Percentiles rank a stretch among this genome's conserved stretches.
phyloP scores from a whole-genome alignment of 2,113 vertebrate species.

The Regulus satrapa region DNA sequence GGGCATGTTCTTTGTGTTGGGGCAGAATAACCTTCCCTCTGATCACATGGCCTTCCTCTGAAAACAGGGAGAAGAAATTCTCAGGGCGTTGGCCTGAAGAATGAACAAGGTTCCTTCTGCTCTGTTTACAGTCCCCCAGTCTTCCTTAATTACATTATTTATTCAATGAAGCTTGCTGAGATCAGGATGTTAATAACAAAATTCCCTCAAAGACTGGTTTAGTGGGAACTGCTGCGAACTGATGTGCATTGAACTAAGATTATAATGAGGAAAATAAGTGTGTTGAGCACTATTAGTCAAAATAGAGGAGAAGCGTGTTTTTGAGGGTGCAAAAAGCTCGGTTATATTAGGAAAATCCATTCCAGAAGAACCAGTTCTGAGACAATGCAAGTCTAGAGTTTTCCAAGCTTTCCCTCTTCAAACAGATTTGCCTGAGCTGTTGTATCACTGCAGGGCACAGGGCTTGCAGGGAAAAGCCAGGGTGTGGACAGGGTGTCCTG shows the following conservation, averaged over 20 bases:
- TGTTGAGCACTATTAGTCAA: neutral
- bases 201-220: neutral
- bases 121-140: neutral
- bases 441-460: neutral
- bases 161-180: neutral
- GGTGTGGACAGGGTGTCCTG: neutral
- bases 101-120: neutral
- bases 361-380: neutral
- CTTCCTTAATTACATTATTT: neutral
- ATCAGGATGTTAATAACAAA: neutral
- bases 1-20: fast-evolving
- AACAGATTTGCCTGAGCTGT: neutral
- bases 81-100: neutral
- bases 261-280: neutral
- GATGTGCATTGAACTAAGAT: neutral
- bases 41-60: neutral
- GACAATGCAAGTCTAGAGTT: fast-evolving
- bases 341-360: neutral
- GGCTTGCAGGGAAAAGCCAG: neutral
- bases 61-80: fast-evolving
- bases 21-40: neutral
- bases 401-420: neutral
- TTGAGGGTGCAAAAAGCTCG: neutral
- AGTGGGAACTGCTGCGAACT: neutral
- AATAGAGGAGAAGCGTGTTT: neutral